A percentile compares a stretch with the other conserved stretches of the same genome.
Conservation (phyloP, 2,113 vertebrate species). For the Myiozetetes cayanensis region DNA sequence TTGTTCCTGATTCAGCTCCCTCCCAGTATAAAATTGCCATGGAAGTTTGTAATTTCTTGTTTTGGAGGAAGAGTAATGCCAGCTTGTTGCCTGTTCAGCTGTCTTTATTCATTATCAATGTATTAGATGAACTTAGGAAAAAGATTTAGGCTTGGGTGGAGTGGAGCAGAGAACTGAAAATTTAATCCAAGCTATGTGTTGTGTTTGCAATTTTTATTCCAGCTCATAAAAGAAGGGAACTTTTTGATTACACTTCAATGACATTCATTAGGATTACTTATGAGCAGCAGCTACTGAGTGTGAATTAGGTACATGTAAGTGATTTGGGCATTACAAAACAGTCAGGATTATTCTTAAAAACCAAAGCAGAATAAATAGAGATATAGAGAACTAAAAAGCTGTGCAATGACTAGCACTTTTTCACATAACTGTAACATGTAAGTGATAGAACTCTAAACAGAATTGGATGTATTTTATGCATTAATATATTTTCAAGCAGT, state of each 20-base stretch:
- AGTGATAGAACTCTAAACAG: neutral
- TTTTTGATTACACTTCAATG: neutral
- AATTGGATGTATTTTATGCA: neutral
- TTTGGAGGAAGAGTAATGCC: neutral
- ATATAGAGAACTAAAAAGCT: neutral
- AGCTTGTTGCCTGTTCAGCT: neutral
- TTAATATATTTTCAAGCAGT: neutral
- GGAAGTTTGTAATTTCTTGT: neutral
- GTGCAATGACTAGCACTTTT: neutral
- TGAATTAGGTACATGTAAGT: neutral
- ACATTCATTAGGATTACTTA: neutral
- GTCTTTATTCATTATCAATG: neutral
- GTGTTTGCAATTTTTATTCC: slow-evolving; percentile 6
- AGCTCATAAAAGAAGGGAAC: neutral
- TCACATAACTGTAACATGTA: neutral
- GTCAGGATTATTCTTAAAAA: neutral
- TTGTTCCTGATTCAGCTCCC: neutral
- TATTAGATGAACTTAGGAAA: neutral
- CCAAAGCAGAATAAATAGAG: neutral
- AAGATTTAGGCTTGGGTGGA: neutral
- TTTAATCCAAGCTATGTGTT: neutral
- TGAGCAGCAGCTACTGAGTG: neutral
- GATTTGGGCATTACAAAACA: neutral
- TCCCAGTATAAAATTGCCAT: neutral
- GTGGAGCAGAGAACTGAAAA: neutral